phyloP scores from a whole-genome alignment of 92 coral and sea anemone species.

The Diadumene lineata region DNA sequence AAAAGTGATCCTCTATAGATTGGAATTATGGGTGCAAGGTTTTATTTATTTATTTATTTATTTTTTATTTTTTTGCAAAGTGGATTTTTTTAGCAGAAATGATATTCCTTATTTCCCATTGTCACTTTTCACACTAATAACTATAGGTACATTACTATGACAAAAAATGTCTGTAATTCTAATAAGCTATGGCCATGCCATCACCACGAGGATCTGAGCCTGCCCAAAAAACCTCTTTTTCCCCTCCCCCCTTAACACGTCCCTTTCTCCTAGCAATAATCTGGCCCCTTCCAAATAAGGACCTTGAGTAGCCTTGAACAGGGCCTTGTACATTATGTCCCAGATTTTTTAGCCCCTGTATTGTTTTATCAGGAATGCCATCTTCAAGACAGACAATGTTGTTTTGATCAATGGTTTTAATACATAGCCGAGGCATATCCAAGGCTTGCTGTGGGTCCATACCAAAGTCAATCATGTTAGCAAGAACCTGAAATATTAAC shows the following conservation, averaged over 20 bases:
- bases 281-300: conserved; percentile 87
- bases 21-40: too few species aligned
- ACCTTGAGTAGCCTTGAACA: conserved; percentile 57
- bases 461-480: conserved; percentile 93
- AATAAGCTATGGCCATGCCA: conserved; percentile 88
- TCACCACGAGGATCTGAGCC: conserved; percentile 98
- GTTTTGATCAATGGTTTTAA: conserved; percentile 28
- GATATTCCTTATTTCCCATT: too few species aligned
- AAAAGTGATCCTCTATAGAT: too few species aligned
- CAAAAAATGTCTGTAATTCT: too few species aligned
- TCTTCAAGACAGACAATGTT: conserved; percentile 70
- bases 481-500: conserved; percentile 61
- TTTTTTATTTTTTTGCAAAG: too few species aligned
- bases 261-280: conserved; percentile 64
- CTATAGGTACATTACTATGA: too few species aligned
- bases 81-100: too few species aligned
- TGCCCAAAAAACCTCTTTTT: conserved; percentile 79
- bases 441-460: conserved; percentile 98
- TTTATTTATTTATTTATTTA: too few species aligned
- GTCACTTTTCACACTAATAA: too few species aligned
- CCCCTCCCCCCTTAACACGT: conserved; percentile 46
- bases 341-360: conserved; percentile 43
- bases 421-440: conserved; percentile 86
- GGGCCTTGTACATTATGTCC: conserved; percentile 78
- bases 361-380: conserved; percentile 65